Conservation (phyloP, 2,888 invertebrate species). For the Choristoneura rosaceana region DNA sequence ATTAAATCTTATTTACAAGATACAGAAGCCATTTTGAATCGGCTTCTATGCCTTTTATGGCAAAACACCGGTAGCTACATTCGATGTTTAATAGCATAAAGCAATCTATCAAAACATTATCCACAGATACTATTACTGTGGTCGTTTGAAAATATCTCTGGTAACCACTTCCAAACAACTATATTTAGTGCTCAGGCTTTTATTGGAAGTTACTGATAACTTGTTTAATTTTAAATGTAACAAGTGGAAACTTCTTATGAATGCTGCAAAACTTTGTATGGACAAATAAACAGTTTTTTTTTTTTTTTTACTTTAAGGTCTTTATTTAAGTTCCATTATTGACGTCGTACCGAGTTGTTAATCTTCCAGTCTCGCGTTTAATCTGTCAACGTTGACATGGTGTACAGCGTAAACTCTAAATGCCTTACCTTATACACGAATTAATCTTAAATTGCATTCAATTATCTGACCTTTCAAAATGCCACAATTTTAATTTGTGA, state of each 20-base stretch:
- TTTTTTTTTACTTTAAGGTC: no score
- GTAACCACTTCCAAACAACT: neutral
- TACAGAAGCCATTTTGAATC: neutral
- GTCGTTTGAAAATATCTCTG: slow-evolving; percentile 44
- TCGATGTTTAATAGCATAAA: slow-evolving; percentile 47
- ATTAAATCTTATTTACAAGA: neutral
- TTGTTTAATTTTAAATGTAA: no score
- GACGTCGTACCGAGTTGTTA: slow-evolving; percentile 6
- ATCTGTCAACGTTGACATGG: slow-evolving; percentile 27
- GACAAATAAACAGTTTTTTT: no score
- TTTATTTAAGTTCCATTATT: neutral
- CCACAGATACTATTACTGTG: slow-evolving; percentile 49
- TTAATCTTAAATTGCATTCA: slow-evolving; percentile 34
- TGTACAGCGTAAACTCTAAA: slow-evolving; percentile 18
- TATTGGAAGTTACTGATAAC: no score
- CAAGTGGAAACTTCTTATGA: no score
- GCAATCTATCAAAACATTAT: slow-evolving; percentile 58
- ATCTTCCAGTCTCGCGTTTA: slow-evolving; percentile 27
- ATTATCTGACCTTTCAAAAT: slow-evolving; percentile 32
- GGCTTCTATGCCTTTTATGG: neutral
- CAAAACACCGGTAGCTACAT: slow-evolving; percentile 47
- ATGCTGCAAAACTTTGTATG: no score
- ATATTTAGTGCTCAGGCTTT: neutral
- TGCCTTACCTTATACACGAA: slow-evolving; percentile 20
- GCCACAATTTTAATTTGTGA: slow-evolving; percentile 40